These are phyloP conservation scores for Puffinus mauretanicus DNA, from an alignment of 2,113 vertebrate species.

Conservation along the genomic window DNA sequence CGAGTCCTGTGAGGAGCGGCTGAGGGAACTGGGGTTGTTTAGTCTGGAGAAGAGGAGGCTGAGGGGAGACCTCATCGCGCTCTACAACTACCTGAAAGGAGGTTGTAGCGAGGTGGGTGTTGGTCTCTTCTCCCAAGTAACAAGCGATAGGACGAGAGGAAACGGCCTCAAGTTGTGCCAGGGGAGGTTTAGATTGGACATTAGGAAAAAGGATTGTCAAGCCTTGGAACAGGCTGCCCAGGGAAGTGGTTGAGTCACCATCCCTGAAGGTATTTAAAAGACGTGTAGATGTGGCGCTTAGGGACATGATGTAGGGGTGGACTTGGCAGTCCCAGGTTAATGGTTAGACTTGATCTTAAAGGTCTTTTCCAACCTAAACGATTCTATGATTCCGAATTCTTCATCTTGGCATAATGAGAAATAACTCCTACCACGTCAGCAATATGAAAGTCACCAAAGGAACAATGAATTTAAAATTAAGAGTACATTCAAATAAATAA, in stretches of 20 bases:
- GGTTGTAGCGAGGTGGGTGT: accelerated
- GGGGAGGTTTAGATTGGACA: neutral
- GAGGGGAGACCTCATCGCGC: neutral
- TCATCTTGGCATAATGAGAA: neutral
- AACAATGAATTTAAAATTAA: neutral
- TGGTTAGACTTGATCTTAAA: accelerated
- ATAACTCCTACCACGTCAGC: neutral
- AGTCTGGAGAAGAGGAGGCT: neutral
- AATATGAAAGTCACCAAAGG: neutral
- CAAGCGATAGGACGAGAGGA: neutral
- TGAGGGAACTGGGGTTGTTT: neutral
- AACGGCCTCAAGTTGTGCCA: neutral
- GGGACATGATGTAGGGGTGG: neutral
- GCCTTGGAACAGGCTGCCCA: neutral
- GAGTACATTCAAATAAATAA: neutral
- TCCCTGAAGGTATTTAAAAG: neutral
- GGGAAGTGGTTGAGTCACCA: neutral
- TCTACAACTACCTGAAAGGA: neutral
- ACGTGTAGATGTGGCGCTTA: accelerated
- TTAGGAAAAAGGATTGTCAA: neutral
- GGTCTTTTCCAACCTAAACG: neutral
- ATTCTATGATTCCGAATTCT: neutral
- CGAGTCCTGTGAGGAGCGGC: neutral
- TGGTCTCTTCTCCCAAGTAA: neutral
- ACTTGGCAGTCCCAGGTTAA: neutral